Percentiles rank a stretch among this genome's conserved stretches.
These are phyloP conservation scores for Gambusia yucatana DNA, from an alignment of 2,797 vertebrate genomes.

Conservation along the genomic window DNA sequence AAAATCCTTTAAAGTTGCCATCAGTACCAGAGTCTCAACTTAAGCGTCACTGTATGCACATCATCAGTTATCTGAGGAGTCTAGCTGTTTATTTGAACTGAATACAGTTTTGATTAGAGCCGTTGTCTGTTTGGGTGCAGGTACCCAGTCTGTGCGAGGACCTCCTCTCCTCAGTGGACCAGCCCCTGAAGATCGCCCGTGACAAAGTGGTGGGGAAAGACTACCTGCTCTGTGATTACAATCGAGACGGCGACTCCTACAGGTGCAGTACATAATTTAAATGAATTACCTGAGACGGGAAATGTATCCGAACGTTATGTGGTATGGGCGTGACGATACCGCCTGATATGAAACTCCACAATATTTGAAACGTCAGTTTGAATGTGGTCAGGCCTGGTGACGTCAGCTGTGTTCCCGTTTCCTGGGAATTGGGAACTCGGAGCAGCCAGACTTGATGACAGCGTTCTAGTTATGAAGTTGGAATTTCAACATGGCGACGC, in stretches of 20 bases:
- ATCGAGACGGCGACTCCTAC: conserved; percentile 98
- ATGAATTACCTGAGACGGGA: background rate
- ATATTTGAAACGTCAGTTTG: background rate
- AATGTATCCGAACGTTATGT: background rate
- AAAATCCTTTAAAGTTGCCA: conserved; percentile 3
- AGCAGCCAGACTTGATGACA: too few species aligned
- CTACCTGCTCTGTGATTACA: conserved; percentile 98
- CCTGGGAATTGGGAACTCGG: too few species aligned
- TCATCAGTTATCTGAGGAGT: background rate
- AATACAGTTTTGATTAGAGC: background rate
- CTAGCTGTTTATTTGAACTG: conserved; percentile 14
- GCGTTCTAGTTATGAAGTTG: too few species aligned
- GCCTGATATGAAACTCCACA: background rate
- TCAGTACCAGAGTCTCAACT: conserved; percentile 30
- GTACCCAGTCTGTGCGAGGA: conserved; percentile 97
- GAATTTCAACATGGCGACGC: too few species aligned
- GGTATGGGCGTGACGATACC: too few species aligned
- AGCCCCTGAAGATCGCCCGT: conserved; percentile 97
- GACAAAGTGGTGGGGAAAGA: conserved; percentile 98
- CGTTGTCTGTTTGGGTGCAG: conserved; percentile 69
- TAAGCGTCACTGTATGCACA: background rate
- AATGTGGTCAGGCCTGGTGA: background rate
- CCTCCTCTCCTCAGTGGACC: conserved; percentile 98
- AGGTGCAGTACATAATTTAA: conserved; percentile 78
- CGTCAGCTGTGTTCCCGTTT: too few species aligned